Conservation (phyloP, 2,113 vertebrate genomes). For the Saguinus midas region DNA sequence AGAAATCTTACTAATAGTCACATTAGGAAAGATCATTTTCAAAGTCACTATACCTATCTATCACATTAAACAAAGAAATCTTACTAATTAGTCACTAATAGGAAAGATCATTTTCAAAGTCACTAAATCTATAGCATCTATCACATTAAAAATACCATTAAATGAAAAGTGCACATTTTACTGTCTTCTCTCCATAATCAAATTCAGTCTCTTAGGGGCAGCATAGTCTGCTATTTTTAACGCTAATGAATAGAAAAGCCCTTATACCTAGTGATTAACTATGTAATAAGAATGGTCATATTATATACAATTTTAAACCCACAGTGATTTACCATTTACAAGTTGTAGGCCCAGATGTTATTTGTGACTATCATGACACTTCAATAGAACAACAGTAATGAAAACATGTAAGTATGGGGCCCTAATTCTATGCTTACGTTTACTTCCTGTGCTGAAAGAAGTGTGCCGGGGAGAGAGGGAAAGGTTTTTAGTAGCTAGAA, state of each 20-base stretch:
- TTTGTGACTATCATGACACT: background rate
- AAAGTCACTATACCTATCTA: background rate
- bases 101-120: background rate
- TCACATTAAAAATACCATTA: background rate
- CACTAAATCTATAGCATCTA: background rate
- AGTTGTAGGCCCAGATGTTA: background rate
- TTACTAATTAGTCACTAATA: background rate
- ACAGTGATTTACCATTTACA: background rate
- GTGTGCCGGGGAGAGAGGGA: background rate
- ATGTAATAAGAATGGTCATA: background rate
- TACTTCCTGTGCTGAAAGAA: background rate
- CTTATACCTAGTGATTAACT: background rate
- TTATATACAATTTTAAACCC: slow-evolving; percentile 12
- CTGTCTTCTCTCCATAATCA: slow-evolving; percentile 7
- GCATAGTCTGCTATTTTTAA: background rate
- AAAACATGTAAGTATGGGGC: background rate
- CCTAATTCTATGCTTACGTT: background rate
- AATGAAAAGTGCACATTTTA: background rate
- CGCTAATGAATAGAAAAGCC: background rate
- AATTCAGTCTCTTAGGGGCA: background rate
- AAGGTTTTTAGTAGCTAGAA: background rate
- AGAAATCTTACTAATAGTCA: background rate
- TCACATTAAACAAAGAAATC: background rate
- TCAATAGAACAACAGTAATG: background rate
- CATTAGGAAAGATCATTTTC: background rate